Base-by-base conservation (phyloP, 2,888 invertebrate genomes). In the Scaptomyza caliginosa region DNA sequence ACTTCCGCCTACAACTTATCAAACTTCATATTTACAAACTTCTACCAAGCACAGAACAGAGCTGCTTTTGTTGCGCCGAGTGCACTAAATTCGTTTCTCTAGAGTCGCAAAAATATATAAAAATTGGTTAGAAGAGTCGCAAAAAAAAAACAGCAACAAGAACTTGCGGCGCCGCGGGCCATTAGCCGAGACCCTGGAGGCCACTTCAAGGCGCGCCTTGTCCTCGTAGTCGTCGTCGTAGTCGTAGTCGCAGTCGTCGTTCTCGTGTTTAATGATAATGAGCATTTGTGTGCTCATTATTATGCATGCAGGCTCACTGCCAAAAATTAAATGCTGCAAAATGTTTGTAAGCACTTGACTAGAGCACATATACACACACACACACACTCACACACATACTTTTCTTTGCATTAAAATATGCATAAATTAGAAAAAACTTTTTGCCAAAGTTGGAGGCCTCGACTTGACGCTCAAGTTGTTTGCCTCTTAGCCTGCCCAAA, bases 1-100 rank as follows among this genome's bases (percentile, higher is more conserved):
- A 11, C 32, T 32, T 23, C 23, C 39, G 16, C 39, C 60, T 24
- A 17, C 43, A 74, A 80, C 76, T 84, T 84, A 81, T 81, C 81
- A 84, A 77, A 84, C 78, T 80, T 80, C 76, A 80, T 80, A 84
- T 80, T 80, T 80, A 84, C 81, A 70, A 78, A 82, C 42, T 23
- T 24, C 32, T 57, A 43, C 57, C 38, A 34, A 56, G 43, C 48
- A 21, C 21, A 17, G 17, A 51, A 34, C 21, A 30, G 6, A 56
- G 65, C 49, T 57, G 58, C 69, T 66, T 74, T 56, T 64, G 56
- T 79, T 48, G 54, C 36, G 73, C 40, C 69, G 55, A 76, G 57
- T 76, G 75, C 73, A 64, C 64, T 48, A 63, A 64, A 55, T 24
- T 50, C 39, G 38, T 39, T 34, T 57, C 30, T 21, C 52, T 57